Base-by-base conservation (phyloP, 1,140 invertebrate genomes). In the Potamilus streckersoni region DNA sequence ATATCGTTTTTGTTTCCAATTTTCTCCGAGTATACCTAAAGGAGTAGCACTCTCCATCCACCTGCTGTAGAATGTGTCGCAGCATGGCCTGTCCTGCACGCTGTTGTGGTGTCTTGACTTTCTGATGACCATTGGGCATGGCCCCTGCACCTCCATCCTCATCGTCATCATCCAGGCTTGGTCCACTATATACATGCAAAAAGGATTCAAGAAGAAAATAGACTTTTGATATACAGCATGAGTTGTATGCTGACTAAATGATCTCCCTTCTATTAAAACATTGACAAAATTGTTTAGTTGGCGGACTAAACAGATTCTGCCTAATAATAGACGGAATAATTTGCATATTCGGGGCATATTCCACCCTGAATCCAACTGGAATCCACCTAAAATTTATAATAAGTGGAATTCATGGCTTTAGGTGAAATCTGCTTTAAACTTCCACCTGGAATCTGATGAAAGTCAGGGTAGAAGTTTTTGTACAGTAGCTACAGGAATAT, bases 21-120 rank as follows among this genome's bases (percentile, higher is more conserved):
- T 27, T 60, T 16, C 38, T 60, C n/a, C 56, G 19, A 11, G 71
- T 64, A 66, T 74, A 89, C 87, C 80, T 87, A 69, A 86, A 87
- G 49, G 81, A 86, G 73, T 87, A 88, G 58, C 80, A 86, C 49
- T 80, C 82, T 57, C 85, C 87, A 13, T 87, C 77, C 27, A 88
- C 86, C 68, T 88, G 81, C 27, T 84, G 72, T 23, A 89, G 71
- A n/a, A 90, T 87, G 64, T 88, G 83, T 76, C 83, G 84, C 2
- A 87, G 68, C 69, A 90, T 76, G 14, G 82, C 80, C 55, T 89
- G 88, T 20, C 89, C 89, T 17, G 86, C 83, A 62, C 82, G 77
- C 81, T 90, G 90, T 62, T 89, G 86, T 17, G 83, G 71, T 12
- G 88, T 86, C 74, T 90, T 90, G 16, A 80, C 80, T 79, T 91